Evolutionary conservation across 2,113 vertebrate species (phyloP).

Genomic region (Sinocyclocheilus grahami): DNA sequence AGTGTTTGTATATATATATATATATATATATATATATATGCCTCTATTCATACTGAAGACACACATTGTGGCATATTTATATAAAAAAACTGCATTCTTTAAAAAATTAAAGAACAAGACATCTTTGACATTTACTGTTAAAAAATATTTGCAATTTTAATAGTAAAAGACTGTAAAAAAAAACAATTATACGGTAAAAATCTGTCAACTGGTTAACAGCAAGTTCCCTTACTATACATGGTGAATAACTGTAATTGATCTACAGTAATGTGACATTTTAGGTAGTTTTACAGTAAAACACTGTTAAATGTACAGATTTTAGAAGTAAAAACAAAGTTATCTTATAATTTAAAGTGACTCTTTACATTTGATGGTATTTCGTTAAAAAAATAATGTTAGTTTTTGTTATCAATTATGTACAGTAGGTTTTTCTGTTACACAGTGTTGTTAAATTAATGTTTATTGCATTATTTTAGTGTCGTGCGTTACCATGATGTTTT

Average conservation of each 20-base stretch:
- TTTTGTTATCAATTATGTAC: neutral
- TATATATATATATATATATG: no score
- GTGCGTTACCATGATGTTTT: neutral
- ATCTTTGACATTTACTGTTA: neutral
- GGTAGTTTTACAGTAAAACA: neutral
- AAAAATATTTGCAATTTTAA: no score
- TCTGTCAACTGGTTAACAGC: no score
- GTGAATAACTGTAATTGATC: no score
- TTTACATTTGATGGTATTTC: neutral
- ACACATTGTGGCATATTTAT: neutral
- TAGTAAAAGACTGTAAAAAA: no score
- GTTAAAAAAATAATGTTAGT: neutral
- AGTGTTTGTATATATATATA: no score
- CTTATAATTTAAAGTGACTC: no score
- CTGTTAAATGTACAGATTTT: neutral
- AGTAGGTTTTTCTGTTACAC: neutral
- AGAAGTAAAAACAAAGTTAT: no score
- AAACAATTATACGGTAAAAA: no score
- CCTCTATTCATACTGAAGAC: neutral
- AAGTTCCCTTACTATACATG: no score
- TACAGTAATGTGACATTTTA: no score
- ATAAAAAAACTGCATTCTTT: neutral
- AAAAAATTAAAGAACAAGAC: neutral
- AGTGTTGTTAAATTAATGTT: neutral
- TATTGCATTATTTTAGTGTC: neutral